Conservation (phyloP, 2,113 vertebrate species). For the Phyllostomus discolor region DNA sequence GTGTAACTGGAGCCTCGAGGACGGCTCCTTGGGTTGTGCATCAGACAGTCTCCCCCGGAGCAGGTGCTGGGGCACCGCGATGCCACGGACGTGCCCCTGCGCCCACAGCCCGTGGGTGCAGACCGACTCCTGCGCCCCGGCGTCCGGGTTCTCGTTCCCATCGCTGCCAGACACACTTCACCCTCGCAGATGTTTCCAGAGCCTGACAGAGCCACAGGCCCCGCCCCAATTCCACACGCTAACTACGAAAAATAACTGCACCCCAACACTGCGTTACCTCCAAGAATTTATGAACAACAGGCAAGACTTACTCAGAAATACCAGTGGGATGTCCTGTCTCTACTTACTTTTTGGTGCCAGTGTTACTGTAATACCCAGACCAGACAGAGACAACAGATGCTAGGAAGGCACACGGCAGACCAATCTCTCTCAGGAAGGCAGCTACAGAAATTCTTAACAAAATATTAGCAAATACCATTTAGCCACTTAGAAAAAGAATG, state of each 20-base stretch:
- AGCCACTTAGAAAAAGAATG: background rate
- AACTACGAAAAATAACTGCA: background rate
- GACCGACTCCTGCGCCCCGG: background rate
- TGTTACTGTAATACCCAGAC: background rate
- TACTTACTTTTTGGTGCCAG: background rate
- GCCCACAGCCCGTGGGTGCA: background rate
- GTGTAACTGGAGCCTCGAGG: accelerated
- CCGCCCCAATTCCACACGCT: background rate
- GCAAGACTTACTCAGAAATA: background rate
- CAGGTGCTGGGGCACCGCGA: too few species aligned
- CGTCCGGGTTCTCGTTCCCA: background rate
- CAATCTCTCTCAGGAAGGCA: background rate
- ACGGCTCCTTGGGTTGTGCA: too few species aligned
- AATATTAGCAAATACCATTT: background rate
- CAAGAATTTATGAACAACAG: background rate
- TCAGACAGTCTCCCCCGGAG: background rate
- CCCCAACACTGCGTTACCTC: background rate
- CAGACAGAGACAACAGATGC: background rate
- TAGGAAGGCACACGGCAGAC: background rate
- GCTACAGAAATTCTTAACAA: background rate
- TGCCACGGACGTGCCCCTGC: background rate
- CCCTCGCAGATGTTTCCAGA: background rate
- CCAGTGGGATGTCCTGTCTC: background rate
- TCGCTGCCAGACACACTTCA: background rate
- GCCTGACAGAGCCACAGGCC: background rate